Base-by-base conservation (phyloP, 2,888 invertebrate species). In the Polyploca ridens region DNA sequence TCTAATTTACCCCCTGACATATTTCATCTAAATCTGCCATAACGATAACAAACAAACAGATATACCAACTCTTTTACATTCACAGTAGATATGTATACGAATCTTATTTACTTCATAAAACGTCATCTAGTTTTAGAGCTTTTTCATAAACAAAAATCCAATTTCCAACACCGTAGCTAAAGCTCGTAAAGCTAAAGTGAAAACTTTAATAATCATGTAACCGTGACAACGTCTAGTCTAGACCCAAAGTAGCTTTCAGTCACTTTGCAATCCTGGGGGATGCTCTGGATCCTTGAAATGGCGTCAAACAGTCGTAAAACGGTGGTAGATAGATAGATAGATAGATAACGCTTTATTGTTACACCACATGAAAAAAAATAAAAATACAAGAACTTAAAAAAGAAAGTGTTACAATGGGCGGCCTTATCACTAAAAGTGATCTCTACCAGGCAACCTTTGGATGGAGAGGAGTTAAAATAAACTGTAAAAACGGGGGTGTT, bases 81-180 rank as follows among this genome's bases (percentile, higher is more conserved):
- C 49, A 49, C 49, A 49, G n/a, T n/a, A n/a, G n/a, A n/a, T 5
- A n/a, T n/a, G 6, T 49, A n/a, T 5, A 16, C 5, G 49, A 16
- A 49, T n/a, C 6, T 7, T 54, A 10, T n/a, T 19, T 54, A n/a
- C n/a, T 14, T 54, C 10, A 19, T 54, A 54, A 16, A 54, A 54
- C 10, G 10, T 54, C 54, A 54, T 54, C 8, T 1, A 46, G 46
- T n/a, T 54, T 54, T n/a, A 54, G 54, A 54, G 54, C 3, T 54
- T 19, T 19, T 54, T 54, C 54, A 54, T 54, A 54, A 54, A 54
- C 54, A 54, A 54, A 54, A 54, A 54, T 54, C 54, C 54, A 54
- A 54, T 54, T 54, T 54, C 16, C 54, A 54, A 54, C 54, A 19
- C 54, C 54, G 8, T 7, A 19, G 6, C 54, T 3, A 54, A 19